Percentiles rank a stretch among this genome's conserved stretches.
Conservation (phyloP, 2,797 vertebrate genomes). For the Sarcophilus harrisii region DNA sequence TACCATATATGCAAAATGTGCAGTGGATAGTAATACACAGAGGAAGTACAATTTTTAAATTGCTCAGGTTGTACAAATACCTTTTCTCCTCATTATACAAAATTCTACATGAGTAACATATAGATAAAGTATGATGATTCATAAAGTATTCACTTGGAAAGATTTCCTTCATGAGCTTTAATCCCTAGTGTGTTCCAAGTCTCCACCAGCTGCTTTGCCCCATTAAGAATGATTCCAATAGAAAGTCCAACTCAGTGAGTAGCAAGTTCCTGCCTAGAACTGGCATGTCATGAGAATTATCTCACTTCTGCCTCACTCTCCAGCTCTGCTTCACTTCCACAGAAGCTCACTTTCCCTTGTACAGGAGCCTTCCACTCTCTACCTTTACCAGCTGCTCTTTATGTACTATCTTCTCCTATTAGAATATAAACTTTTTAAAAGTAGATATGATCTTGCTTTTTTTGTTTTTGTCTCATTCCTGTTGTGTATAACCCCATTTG, state of each 20-base stretch:
- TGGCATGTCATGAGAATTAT: background rate
- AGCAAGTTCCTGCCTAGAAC: background rate
- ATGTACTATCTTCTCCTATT: background rate
- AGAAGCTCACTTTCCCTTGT: background rate
- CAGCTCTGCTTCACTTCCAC: background rate
- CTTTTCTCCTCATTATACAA: background rate
- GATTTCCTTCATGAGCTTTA: constrained; percentile 27
- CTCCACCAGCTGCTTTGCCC: background rate
- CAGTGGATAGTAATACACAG: background rate
- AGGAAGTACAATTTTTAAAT: background rate
- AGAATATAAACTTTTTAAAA: background rate
- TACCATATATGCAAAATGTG: background rate
- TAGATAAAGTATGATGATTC: constrained; percentile 34
- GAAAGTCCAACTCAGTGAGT: background rate
- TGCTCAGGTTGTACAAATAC: background rate
- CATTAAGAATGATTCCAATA: background rate
- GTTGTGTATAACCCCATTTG: background rate
- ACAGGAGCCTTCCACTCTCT: background rate
- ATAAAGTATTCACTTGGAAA: constrained; percentile 40
- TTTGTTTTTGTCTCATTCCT: background rate
- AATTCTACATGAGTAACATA: constrained; percentile 9
- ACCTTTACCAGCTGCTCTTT: background rate
- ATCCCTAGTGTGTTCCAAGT: background rate
- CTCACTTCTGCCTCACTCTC: background rate
- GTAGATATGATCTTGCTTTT: background rate